A percentile compares a stretch with the other conserved stretches of the same genome.
Evolutionary conservation across 2,888 invertebrate species (phyloP).

Genomic region (Cryptus armator): DNA sequence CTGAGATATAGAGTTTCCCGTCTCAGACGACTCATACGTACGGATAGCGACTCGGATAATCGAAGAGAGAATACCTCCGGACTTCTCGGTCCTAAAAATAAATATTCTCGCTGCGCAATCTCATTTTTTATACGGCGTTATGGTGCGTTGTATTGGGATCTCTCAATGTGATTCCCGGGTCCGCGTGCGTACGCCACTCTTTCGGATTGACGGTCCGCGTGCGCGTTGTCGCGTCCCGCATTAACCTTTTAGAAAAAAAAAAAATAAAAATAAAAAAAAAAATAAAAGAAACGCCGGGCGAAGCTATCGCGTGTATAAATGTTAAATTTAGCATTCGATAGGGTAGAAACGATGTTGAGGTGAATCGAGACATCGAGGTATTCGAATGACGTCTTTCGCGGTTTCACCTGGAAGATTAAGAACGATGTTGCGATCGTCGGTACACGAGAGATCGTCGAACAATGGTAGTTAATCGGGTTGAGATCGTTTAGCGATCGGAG

Average conservation of each 20-base stretch:
- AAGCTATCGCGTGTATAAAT: not conserved
- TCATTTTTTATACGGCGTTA: slow-evolving; percentile 16
- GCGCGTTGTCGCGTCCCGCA: not conserved
- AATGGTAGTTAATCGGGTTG: slow-evolving; percentile 6
- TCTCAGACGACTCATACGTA: not conserved
- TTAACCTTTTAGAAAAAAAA: slow-evolving; percentile 23
- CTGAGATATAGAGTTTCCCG: slow-evolving; percentile 11
- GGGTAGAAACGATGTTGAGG: slow-evolving; percentile 9
- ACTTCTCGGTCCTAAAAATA: slow-evolving; percentile 23
- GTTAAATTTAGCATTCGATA: slow-evolving; percentile 32
- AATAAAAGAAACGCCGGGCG: slow-evolving; percentile 4
- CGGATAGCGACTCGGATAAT: not conserved
- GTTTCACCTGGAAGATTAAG: slow-evolving; percentile 27
- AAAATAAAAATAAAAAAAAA: not conserved
- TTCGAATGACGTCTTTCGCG: slow-evolving; percentile 63
- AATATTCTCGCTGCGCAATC: slow-evolving; percentile 19
- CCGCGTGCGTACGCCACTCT: not conserved
- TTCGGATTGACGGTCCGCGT: slow-evolving; percentile 5
- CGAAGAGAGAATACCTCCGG: not conserved
- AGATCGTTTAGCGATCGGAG: not conserved
- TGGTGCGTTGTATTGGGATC: not conserved
- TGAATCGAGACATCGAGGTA: not conserved
- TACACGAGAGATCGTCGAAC: not conserved
- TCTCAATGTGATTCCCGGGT: slow-evolving; percentile 22
- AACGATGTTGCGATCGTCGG: not conserved